phyloP scores from a whole-genome alignment of 1,140 invertebrate species.

The Archivesica marissinica region DNA sequence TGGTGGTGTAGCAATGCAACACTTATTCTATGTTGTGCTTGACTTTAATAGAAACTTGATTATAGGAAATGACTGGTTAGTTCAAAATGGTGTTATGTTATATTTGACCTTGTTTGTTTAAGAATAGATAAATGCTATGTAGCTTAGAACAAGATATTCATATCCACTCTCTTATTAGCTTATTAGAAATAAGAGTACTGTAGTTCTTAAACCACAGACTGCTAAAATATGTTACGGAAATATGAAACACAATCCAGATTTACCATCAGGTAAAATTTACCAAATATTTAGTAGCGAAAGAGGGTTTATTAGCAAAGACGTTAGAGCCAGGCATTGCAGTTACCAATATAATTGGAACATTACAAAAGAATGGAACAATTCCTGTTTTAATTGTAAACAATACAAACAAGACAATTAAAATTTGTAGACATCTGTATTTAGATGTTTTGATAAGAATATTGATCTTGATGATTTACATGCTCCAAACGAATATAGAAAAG shows the following conservation, averaged over 20 bases:
- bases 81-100: not conserved
- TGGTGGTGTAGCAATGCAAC: not conserved
- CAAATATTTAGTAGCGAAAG: not conserved
- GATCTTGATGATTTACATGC: too few species aligned
- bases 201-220: slow-evolving; percentile 14
- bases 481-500: too few species aligned
- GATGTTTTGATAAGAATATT: too few species aligned
- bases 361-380: slow-evolving; percentile 12
- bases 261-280: not conserved
- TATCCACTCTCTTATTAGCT: not conserved
- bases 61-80: slow-evolving; percentile 1
- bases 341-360: not conserved
- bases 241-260: too few species aligned
- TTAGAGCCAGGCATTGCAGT: slow-evolving; percentile 60
- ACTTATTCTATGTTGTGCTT: slow-evolving; percentile 19
- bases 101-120: slow-evolving; percentile 24
- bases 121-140: slow-evolving; percentile 10
- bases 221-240: not conserved
- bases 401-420: slow-evolving; percentile 46
- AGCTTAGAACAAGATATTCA: slow-evolving; percentile 26
- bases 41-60: slow-evolving; percentile 50
- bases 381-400: slow-evolving; percentile 45
- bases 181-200: not conserved
- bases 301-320: slow-evolving; percentile 30
- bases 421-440: too few species aligned